phyloP scores from a whole-genome alignment of 2,113 vertebrate genomes.

The Antennarius striatus region DNA sequence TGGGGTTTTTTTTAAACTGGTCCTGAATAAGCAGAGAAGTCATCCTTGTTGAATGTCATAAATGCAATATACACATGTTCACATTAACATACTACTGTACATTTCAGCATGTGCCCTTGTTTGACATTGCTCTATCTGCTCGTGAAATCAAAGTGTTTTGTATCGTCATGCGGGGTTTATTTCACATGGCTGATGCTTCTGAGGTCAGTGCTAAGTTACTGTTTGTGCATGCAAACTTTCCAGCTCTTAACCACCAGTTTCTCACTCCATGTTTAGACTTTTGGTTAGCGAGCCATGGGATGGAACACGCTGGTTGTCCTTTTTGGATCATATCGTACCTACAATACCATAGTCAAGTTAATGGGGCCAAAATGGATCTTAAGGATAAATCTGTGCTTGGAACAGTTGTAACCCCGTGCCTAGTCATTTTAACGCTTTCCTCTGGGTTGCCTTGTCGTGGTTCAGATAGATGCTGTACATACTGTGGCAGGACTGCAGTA shows the following conservation, averaged over 20 bases:
- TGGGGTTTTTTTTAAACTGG: constrained; percentile 25
- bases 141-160: constrained; percentile 8
- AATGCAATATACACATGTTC: constrained; percentile 9
- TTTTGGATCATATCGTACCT: background rate
- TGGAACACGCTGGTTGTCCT: background rate
- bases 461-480: constrained; percentile 36
- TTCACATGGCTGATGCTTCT: constrained; percentile 23
- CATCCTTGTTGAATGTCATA: constrained; percentile 60
- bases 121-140: constrained; percentile 26
- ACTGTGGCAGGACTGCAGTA: constrained; percentile 39
- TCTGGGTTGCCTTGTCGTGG: constrained; percentile 55
- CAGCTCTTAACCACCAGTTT: constrained; percentile 16
- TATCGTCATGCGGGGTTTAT: constrained; percentile 11
- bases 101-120: constrained; percentile 16
- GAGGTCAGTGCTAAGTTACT: background rate
- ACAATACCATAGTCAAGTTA: background rate
- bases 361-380: constrained; percentile 46
- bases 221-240: constrained; percentile 24
- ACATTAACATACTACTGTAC: constrained; percentile 25
- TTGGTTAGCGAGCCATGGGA: background rate
- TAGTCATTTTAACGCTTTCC: constrained; percentile 48
- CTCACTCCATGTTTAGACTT: constrained; percentile 16
- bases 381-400: constrained; percentile 48
- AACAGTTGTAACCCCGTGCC: constrained; percentile 56
- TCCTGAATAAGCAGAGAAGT: constrained; percentile 33